Percentiles rank a stretch among this genome's conserved stretches.
Evolutionary conservation across 2,888 invertebrate genomes (phyloP).

Genomic region (Colletes collaris): DNA sequence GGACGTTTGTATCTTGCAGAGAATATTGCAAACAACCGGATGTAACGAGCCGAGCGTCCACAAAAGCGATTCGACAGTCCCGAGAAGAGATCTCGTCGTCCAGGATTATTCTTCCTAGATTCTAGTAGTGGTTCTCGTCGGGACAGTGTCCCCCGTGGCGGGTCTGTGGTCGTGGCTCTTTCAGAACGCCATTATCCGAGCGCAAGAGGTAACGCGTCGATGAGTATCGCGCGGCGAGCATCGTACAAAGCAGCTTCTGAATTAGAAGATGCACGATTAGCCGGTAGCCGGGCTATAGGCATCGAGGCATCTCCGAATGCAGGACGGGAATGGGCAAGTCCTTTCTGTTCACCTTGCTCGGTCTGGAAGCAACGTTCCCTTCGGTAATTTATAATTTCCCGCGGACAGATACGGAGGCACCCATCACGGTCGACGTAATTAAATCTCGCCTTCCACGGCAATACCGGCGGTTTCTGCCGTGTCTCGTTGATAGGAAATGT

Average conservation of each 20-base stretch:
- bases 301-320: constrained; percentile 54
- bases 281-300: constrained; percentile 56
- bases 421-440: constrained; percentile 53
- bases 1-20: too few species aligned
- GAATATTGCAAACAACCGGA: too few species aligned
- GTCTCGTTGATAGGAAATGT: constrained; percentile 37
- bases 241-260: constrained; percentile 59
- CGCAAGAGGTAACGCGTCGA: constrained; percentile 15
- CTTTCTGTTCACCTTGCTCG: constrained; percentile 27
- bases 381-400: constrained; percentile 63
- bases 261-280: constrained; percentile 75
- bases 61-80: too few species aligned
- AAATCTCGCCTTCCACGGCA: constrained; percentile 55
- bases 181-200: neutral
- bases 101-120: too few species aligned
- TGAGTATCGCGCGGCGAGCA: constrained; percentile 38
- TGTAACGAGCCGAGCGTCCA: too few species aligned
- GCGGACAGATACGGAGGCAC: constrained; percentile 41
- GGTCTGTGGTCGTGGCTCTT: neutral
- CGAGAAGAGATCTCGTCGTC: too few species aligned
- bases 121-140: too few species aligned
- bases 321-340: constrained; percentile 51
- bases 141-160: too few species aligned
- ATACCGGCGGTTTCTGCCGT: constrained; percentile 34
- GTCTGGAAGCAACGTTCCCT: constrained; percentile 49